A percentile compares a stretch with the other conserved stretches of the same genome.
Conservation (phyloP, 2,113 vertebrate genomes). For the Motacilla alba region DNA sequence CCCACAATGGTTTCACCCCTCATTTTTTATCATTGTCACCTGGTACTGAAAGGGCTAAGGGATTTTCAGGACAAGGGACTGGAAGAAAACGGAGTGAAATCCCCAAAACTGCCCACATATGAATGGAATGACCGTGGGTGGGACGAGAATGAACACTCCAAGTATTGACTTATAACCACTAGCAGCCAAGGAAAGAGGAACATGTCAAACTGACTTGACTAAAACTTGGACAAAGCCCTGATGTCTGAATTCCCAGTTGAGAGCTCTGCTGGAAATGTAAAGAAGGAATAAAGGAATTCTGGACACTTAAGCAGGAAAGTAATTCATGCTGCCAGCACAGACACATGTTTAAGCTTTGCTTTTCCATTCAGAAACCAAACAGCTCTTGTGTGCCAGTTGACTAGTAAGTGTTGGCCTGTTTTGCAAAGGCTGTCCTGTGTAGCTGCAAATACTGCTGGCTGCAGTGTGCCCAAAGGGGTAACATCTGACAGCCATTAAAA, state of each 20-base stretch:
- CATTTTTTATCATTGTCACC: neutral
- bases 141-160: neutral
- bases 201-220: slow-evolving; percentile 30
- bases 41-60: neutral
- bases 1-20: neutral
- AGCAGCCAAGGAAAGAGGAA: slow-evolving; percentile 38
- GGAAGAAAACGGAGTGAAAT: slow-evolving; percentile 5
- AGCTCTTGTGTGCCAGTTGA: neutral
- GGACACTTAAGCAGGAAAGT: slow-evolving; percentile 33
- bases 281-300: slow-evolving; percentile 46
- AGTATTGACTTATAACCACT: slow-evolving; percentile 16
- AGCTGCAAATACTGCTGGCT: neutral
- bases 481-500: neutral
- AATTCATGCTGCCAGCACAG: slow-evolving; percentile 36
- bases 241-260: neutral
- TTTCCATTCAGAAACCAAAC: slow-evolving; percentile 49
- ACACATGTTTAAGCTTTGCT: slow-evolving; percentile 49
- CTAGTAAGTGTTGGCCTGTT: neutral
- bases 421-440: neutral
- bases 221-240: slow-evolving; percentile 16
- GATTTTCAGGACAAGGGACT: slow-evolving; percentile 19
- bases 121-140: slow-evolving; percentile 21
- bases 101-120: neutral
- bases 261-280: slow-evolving; percentile 45
- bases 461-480: neutral